Evolutionary conservation across 2,797 vertebrate genomes (phyloP).

Genomic region (Apodemus agrarius): DNA sequence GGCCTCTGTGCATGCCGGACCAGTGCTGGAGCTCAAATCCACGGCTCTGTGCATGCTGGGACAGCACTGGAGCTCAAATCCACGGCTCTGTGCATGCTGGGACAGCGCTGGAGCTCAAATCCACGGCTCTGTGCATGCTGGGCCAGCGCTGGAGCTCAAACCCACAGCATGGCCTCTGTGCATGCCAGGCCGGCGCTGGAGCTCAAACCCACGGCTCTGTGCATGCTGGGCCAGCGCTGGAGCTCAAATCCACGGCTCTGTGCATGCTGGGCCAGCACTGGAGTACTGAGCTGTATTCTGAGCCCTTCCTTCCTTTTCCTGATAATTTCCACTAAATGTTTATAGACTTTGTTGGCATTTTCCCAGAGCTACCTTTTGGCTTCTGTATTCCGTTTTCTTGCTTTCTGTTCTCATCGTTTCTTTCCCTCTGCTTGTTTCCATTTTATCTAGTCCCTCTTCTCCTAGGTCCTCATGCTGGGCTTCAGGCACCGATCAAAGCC

Average conservation of each 20-base stretch:
- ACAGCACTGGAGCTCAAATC: neutral
- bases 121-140: neutral
- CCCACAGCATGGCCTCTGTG: too few relatives aligned
- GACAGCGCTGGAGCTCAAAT: neutral
- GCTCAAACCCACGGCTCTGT: neutral
- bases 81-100: neutral
- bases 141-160: neutral
- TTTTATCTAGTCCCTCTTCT: neutral
- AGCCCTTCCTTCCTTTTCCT: neutral
- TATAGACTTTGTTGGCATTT: neutral
- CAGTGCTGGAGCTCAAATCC: neutral
- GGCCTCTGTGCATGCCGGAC: too few relatives aligned
- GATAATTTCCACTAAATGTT: neutral
- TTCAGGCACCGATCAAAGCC: too few relatives aligned
- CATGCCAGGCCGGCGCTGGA: neutral
- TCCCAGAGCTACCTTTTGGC: constrained; percentile 27
- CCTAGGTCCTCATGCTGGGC: neutral
- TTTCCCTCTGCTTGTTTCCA: neutral
- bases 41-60: neutral
- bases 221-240: neutral
- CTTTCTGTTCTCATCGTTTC: neutral
- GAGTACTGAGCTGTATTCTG: neutral
- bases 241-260: neutral
- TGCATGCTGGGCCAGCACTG: too few relatives aligned
- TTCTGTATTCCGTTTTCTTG: constrained; percentile 3